These are phyloP conservation scores for Drosophila prostipennis DNA, from an alignment of 2,888 invertebrate species.

Conservation along the genomic window DNA sequence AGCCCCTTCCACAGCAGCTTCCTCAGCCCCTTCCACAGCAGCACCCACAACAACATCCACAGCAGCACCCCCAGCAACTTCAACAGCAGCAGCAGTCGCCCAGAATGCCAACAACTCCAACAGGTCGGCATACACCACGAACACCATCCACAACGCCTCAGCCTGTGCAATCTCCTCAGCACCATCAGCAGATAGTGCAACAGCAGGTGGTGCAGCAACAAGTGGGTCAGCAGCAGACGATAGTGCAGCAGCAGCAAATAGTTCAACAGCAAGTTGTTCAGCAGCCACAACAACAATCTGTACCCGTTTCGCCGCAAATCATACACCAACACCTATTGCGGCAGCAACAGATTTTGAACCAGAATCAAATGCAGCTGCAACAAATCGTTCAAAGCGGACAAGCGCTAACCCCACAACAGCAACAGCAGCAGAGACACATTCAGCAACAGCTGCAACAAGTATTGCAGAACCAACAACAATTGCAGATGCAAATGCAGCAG, in stretches of 20 bases:
- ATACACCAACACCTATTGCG: slow-evolving; percentile 72
- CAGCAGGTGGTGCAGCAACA: slow-evolving; percentile 73
- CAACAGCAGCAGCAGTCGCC: slow-evolving; percentile 67
- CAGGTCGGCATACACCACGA: slow-evolving; percentile 78
- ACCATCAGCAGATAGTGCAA: slow-evolving; percentile 79
- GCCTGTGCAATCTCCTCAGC: slow-evolving; percentile 80
- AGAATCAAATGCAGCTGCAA: slow-evolving; percentile 74
- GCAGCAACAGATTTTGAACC: slow-evolving; percentile 70
- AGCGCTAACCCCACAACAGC: slow-evolving; percentile 74
- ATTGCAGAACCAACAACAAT: slow-evolving; percentile 61
- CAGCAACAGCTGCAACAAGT: slow-evolving; percentile 73
- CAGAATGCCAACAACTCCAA: slow-evolving; percentile 60
- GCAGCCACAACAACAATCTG: slow-evolving; percentile 69
- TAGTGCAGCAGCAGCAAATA: slow-evolving; percentile 52
- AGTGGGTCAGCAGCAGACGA: slow-evolving; percentile 53
- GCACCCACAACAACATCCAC: slow-evolving; percentile 49
- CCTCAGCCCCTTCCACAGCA: slow-evolving; percentile 50
- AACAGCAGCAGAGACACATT: slow-evolving; percentile 80
- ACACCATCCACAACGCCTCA: slow-evolving; percentile 78
- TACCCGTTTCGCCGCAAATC: slow-evolving; percentile 78
- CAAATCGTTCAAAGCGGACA: slow-evolving; percentile 54
- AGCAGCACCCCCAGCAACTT: slow-evolving; percentile 68
- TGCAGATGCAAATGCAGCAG: slow-evolving; percentile 75
- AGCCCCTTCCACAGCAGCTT: slow-evolving; percentile 60
- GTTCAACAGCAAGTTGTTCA: slow-evolving; percentile 59